Percentiles rank a stretch among this genome's conserved stretches.
Conservation (phyloP, 2,113 vertebrate species). For the Xiphophorus hellerii region DNA sequence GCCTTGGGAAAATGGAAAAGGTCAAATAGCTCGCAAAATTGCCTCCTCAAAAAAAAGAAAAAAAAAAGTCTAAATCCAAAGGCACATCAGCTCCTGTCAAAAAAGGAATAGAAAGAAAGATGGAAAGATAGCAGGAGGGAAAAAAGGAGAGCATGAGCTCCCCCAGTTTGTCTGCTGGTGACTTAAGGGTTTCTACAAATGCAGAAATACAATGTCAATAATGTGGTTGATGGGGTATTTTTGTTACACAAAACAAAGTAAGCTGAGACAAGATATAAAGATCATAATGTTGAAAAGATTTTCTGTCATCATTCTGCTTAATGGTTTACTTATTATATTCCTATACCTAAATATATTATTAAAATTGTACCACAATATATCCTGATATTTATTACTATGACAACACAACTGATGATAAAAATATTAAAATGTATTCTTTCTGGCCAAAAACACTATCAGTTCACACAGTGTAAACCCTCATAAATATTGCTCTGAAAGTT, state of each 20-base stretch:
- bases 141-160: constrained; percentile 57
- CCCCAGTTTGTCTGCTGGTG: constrained; percentile 37
- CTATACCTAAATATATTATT: no score
- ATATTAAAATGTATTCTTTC: no score
- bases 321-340: not conserved
- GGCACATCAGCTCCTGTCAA: constrained; percentile 74
- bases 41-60: constrained; percentile 74
- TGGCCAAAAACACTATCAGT: no score
- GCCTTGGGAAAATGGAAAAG: constrained; percentile 84
- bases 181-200: constrained; percentile 26
- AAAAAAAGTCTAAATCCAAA: constrained; percentile 77
- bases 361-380: no score
- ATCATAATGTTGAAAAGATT: not conserved
- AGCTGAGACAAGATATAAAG: not conserved
- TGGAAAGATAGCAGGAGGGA: constrained; percentile 56
- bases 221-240: not conserved
- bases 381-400: no score
- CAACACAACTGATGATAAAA: no score
- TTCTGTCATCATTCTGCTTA: not conserved
- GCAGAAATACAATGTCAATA: constrained; percentile 14
- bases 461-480: no score
- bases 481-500: no score
- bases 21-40: constrained; percentile 81
- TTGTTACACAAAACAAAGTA: not conserved
- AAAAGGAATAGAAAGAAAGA: constrained; percentile 59